phyloP scores from a whole-genome alignment of 2,113 vertebrate species.

The Pholis gunnellus region DNA sequence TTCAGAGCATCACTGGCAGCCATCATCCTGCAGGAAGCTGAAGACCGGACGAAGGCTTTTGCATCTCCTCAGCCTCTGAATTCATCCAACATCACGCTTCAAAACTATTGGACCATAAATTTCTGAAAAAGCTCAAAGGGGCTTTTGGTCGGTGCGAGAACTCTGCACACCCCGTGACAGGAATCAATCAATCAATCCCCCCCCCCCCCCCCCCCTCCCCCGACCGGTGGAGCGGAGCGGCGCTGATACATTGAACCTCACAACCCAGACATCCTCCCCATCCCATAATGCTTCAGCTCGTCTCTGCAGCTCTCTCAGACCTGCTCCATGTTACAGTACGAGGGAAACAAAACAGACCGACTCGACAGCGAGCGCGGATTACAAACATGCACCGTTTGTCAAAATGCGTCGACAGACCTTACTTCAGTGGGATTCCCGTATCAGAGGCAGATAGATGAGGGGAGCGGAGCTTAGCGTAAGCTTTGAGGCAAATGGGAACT shows the following conservation, averaged over 20 bases:
- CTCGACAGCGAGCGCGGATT: slow-evolving; percentile 56
- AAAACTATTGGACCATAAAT: slow-evolving; percentile 44
- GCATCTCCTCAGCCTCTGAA: slow-evolving; percentile 38
- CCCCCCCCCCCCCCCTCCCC: too few relatives aligned
- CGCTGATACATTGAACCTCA: slow-evolving; percentile 13
- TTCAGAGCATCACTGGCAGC: slow-evolving; percentile 40
- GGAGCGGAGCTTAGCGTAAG: slow-evolving; percentile 48
- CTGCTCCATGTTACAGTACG: neutral
- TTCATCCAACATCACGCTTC: slow-evolving; percentile 38
- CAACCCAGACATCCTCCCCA: neutral
- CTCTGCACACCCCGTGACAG: slow-evolving; percentile 33
- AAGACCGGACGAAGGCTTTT: slow-evolving; percentile 27
- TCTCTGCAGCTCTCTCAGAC: slow-evolving; percentile 7
- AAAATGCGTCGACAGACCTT: slow-evolving; percentile 39
- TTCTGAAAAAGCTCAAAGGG: slow-evolving; percentile 37
- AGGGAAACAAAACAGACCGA: slow-evolving; percentile 36
- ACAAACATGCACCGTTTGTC: slow-evolving; percentile 42
- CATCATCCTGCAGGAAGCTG: slow-evolving; percentile 27
- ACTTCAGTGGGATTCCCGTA: slow-evolving; percentile 56
- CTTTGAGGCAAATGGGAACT: slow-evolving; percentile 73
- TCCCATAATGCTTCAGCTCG: slow-evolving; percentile 18
- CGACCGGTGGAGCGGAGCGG: neutral
- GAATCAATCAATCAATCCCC: slow-evolving; percentile 66
- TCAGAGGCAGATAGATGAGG: slow-evolving; percentile 58
- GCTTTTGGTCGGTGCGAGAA: slow-evolving; percentile 37